Percentiles rank a stretch among this genome's conserved stretches.
phyloP scores from a whole-genome alignment of 2,888 invertebrate genomes.

The Scaeva pyrastri region DNA sequence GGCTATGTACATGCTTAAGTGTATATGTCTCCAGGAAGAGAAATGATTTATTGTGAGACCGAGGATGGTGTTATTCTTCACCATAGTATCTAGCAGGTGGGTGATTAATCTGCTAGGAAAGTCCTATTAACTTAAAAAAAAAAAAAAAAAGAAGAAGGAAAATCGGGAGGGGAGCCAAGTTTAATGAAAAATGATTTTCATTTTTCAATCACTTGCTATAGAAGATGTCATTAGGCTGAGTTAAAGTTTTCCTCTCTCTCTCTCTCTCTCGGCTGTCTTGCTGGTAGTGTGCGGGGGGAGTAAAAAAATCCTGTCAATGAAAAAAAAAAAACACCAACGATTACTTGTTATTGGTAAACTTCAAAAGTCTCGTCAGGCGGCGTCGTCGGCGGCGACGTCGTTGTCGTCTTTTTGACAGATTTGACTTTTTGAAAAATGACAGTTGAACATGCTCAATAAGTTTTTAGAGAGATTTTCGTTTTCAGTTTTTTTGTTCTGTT shows the following conservation, averaged over 20 bases:
- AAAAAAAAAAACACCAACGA: constrained; percentile 10
- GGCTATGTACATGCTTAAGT: constrained; percentile 2
- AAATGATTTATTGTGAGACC: constrained; percentile 55
- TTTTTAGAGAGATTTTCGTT: constrained; percentile 60
- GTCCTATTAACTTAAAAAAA: constrained; percentile 17
- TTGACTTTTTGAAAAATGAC: constrained; percentile 70
- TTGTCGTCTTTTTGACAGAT: constrained; percentile 70
- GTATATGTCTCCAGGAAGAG: constrained; percentile 20
- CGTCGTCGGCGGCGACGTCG: no score
- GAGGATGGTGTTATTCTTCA: constrained; percentile 35
- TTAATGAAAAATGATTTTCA: constrained; percentile 75
- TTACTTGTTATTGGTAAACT: constrained; percentile 54
- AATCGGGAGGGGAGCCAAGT: constrained; percentile 21
- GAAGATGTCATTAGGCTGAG: constrained; percentile 68
- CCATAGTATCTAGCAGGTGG: constrained; percentile 73
- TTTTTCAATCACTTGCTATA: constrained; percentile 72
- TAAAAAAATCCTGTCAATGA: constrained; percentile 44
- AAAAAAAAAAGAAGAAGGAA: neutral
- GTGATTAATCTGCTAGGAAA: constrained; percentile 67
- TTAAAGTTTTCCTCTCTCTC: constrained; percentile 9
- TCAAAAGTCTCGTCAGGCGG: constrained; percentile 51
- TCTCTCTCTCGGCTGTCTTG: neutral
- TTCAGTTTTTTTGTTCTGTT: neutral
- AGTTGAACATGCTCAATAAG: constrained; percentile 73
- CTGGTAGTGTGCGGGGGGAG: constrained; percentile 3